Base-by-base conservation (phyloP, 2,797 vertebrate genomes). In the Masticophis lateralis region DNA sequence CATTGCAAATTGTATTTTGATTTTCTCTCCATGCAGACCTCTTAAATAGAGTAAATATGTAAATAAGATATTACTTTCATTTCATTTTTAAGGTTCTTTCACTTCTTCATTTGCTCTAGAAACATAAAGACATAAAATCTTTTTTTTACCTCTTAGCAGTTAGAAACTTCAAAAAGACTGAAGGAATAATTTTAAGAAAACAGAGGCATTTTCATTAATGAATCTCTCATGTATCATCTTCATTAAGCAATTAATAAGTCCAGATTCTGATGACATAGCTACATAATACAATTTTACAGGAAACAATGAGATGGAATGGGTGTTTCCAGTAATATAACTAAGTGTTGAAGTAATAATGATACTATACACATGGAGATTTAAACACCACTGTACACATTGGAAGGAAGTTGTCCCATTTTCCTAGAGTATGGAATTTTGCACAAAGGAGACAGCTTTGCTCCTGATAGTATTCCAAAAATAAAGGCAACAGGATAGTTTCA, bases 1-100 rank as follows among this genome's bases (percentile, higher is more conserved):
- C 60, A 27, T 53, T 89, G 95, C 92, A 95, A 95, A 94, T 88
- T 93, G 91, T 91, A 93, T 92, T 92, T 91, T 93, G 91, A 94
- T 94, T 89, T 93, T 93, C 90, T 94, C 91, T 74, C 93, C 92
- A 66, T 28, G 14, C 1, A 32, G 43, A 43, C 9, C 9, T 51
- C 32, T 79, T 63, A 69, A n/a, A 32, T 28, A 90, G 61, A 86
- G 56, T 16, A 86, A 51, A 27, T 20, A 37, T 59, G 10, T 56
- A 43, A 55, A 53, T 47, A 20, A 20, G 20, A 74, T 59, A 66
- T 66, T 59, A 74, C 25, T 32, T 27, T 69, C n/a, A 63, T 5
- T 66, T 66, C n/a, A 83, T n/a, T 83, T 88, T 43, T 88, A 93
- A 43, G 93, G 93, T 63, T 57, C 32, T 87, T 92, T 4, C 14